Percentiles rank a stretch among this genome's conserved stretches.
phyloP scores from a whole-genome alignment of 2,797 vertebrate species.

The Ambastaia sidthimunki region DNA sequence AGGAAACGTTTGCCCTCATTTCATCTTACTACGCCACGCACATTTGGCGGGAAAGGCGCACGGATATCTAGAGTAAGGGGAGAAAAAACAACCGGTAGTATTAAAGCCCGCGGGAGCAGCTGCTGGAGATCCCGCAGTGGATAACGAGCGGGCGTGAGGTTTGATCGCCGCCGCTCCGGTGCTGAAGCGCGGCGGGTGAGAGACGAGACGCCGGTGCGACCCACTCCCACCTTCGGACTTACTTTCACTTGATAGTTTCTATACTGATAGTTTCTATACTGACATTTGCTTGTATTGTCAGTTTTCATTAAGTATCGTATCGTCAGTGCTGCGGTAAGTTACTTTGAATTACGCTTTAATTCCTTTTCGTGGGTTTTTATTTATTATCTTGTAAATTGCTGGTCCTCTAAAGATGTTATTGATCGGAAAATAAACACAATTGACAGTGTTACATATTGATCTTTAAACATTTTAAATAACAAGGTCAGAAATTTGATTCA shows the following conservation, averaged over 20 bases:
- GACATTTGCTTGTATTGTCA: not conserved
- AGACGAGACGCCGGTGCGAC: slow-evolving; percentile 18
- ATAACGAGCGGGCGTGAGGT: slow-evolving; percentile 39
- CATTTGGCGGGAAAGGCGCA: slow-evolving; percentile 68
- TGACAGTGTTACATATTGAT: no score
- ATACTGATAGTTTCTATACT: not conserved
- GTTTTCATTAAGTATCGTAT: slow-evolving; percentile 23
- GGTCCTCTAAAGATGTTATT: no score
- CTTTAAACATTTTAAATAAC: no score
- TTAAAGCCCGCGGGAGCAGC: slow-evolving; percentile 62
- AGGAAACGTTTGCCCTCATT: not conserved
- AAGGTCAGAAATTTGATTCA: no score
- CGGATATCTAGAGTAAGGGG: slow-evolving; percentile 30
- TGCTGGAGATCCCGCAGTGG: slow-evolving; percentile 56
- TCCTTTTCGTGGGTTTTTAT: not conserved
- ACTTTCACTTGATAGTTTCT: slow-evolving; percentile 51
- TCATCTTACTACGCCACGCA: slow-evolving; percentile 28
- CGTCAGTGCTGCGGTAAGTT: slow-evolving; percentile 52
- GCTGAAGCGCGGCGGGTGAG: no score
- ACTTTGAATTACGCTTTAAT: not conserved
- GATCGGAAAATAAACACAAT: no score
- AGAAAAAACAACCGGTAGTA: slow-evolving; percentile 46
- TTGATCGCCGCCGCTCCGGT: not conserved
- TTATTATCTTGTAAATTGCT: no score
- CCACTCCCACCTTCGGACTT: slow-evolving; percentile 50